Evolutionary conservation across 37 sponge, comb jelly and placozoan genomes (phyloP).

Genomic region (Hormiphora californensis): DNA sequence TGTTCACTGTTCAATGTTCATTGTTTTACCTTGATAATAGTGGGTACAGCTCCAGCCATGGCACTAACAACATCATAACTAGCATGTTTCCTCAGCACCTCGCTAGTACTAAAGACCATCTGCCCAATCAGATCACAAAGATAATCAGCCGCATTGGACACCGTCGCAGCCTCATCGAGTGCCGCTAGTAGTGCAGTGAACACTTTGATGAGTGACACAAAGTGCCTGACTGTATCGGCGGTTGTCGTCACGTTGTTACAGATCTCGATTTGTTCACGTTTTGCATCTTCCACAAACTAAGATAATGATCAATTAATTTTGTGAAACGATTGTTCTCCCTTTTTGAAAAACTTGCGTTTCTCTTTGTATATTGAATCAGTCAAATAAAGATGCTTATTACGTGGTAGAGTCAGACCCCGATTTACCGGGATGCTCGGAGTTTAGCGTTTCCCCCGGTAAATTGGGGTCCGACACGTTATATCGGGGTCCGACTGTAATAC

Average conservation of each 20-base stretch:
- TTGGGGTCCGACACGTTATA: too few relatives aligned
- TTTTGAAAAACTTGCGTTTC: too few relatives aligned
- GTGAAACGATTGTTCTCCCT: too few relatives aligned
- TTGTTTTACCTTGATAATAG: background rate
- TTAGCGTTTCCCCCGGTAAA: too few relatives aligned
- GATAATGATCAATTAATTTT: too few relatives aligned
- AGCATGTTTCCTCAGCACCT: background rate
- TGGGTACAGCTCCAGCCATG: background rate
- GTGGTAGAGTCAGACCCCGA: too few relatives aligned
- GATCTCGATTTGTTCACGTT: background rate
- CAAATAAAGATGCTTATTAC: too few relatives aligned
- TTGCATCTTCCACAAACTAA: constrained; percentile 8
- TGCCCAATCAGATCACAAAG: background rate
- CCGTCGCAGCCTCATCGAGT: background rate
- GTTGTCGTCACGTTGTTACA: background rate
- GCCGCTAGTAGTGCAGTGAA: constrained; percentile 6
- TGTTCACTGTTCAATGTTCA: too few relatives aligned
- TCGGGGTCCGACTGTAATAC: too few relatives aligned
- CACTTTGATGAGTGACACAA: constrained; percentile 1
- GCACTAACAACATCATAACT: background rate
- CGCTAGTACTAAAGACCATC: background rate
- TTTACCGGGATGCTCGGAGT: too few relatives aligned
- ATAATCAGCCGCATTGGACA: constrained; percentile 1
- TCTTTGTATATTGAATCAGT: too few relatives aligned
- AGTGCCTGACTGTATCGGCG: background rate